Evolutionary conservation across 2,113 vertebrate species (phyloP).

Genomic region (rat (Rattus norvegicus)): GRCr8 NC_086038.1:11778501-11779000

Average conservation of each 20-base stretch:
- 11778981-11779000: background rate
- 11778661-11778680: fast-evolving
- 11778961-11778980: background rate
- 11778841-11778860: background rate
- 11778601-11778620: background rate
- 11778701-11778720: too few relatives aligned
- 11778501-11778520: background rate
- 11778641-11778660: background rate
- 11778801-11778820: background rate
- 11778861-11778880: background rate
- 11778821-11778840: background rate
- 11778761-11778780: background rate
- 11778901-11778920: background rate
- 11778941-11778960: background rate
- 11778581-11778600: background rate
- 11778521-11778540: background rate
- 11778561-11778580: background rate
- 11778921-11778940: background rate
- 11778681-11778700: background rate
- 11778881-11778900: background rate
- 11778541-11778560: background rate
- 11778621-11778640: background rate
- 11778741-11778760: background rate
- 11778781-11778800: background rate
- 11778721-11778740: background rate